Conservation (phyloP, 2,113 vertebrate species). For the Smithornis capensis region DNA sequence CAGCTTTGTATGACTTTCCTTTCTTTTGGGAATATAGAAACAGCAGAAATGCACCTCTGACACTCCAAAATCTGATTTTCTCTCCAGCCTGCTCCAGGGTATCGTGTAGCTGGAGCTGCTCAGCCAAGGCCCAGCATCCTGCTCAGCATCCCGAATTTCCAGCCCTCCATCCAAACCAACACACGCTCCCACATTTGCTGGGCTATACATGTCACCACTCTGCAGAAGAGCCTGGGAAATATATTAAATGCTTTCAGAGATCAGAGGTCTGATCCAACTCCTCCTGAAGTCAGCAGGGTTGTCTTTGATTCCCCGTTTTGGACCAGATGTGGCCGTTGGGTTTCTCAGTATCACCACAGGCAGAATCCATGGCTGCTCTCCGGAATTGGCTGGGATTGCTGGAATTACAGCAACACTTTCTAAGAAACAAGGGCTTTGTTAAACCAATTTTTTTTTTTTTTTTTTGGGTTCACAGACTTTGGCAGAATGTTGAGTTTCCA, state of each 20-base stretch:
- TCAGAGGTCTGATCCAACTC: background rate
- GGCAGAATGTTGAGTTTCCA: background rate
- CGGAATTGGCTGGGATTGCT: background rate
- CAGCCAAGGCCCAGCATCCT: background rate
- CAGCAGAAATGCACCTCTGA: background rate
- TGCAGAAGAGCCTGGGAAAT: background rate
- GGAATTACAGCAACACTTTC: slow-evolving; percentile 2
- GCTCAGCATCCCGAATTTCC: background rate
- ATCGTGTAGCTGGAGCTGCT: background rate
- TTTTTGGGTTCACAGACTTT: background rate
- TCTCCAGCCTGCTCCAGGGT: background rate
- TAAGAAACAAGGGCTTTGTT: background rate
- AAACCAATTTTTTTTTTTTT: background rate
- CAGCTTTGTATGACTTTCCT: background rate
- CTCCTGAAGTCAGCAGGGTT: background rate
- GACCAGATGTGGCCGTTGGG: background rate
- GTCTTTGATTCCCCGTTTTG: background rate
- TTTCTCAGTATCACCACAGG: slow-evolving; percentile 24
- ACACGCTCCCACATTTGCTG: background rate
- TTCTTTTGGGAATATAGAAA: background rate
- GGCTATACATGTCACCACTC: background rate
- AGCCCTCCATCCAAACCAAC: background rate
- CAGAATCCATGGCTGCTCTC: background rate
- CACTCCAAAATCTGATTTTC: background rate
- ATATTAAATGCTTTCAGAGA: background rate